phyloP scores from a whole-genome alignment of 2,888 invertebrate genomes.

The Ganaspis brasiliensis region DNA sequence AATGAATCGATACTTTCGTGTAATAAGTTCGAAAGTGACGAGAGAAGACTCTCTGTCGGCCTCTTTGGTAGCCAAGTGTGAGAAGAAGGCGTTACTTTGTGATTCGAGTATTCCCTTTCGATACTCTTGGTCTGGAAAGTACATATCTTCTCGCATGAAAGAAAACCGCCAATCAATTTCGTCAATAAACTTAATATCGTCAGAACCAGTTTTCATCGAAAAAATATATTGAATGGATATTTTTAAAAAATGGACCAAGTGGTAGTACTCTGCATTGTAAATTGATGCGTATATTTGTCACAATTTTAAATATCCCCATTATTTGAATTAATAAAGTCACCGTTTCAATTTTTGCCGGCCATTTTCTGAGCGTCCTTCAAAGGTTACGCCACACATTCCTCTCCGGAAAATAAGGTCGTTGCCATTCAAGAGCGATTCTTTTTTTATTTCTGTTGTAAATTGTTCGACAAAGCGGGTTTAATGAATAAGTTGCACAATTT shows the following conservation, averaged over 20 bases:
- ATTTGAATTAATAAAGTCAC: too few species aligned
- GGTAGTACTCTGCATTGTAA: too few species aligned
- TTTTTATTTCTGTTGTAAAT: not conserved
- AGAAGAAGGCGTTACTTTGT: constrained; percentile 18
- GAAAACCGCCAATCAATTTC: constrained; percentile 3
- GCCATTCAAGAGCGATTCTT: constrained; percentile 17
- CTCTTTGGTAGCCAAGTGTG: constrained; percentile 21
- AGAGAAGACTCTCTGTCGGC: not conserved
- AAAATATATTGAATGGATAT: not conserved
- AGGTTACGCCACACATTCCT: constrained; percentile 17
- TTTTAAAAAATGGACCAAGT: too few species aligned
- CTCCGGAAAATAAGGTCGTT: constrained; percentile 20
- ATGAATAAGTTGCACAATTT: constrained; percentile 7
- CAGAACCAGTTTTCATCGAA: not conserved
- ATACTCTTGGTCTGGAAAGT: not conserved
- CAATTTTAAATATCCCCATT: too few species aligned
- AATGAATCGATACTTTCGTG: constrained; percentile 10
- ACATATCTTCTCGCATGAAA: not conserved
- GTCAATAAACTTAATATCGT: constrained; percentile 15
- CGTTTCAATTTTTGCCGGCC: too few species aligned
- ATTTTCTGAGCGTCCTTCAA: constrained; percentile 10
- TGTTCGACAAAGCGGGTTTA: constrained; percentile 16
- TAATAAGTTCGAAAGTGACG: constrained; percentile 22
- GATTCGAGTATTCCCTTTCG: constrained; percentile 3
- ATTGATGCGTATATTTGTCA: too few species aligned